Conservation (phyloP, 2,113 vertebrate species). For the Pteruthius melanotis region DNA sequence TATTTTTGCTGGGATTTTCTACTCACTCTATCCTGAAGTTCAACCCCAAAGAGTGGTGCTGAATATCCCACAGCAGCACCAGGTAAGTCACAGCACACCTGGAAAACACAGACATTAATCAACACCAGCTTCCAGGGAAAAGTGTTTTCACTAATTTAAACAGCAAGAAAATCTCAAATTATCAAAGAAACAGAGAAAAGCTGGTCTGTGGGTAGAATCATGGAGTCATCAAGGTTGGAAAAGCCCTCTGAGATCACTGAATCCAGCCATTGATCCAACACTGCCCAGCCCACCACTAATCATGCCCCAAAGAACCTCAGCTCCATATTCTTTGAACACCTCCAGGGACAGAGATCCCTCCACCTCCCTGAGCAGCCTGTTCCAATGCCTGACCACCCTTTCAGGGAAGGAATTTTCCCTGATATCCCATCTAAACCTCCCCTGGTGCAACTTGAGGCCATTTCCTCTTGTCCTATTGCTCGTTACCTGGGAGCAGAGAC, state of each 20-base stretch:
- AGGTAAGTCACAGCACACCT: background rate
- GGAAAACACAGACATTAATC: background rate
- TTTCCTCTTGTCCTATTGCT: fast-evolving
- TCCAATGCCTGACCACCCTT: background rate
- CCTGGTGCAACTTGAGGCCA: background rate
- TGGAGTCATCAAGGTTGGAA: background rate
- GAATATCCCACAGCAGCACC: background rate
- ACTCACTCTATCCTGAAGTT: background rate
- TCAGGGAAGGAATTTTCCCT: background rate
- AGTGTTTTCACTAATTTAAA: background rate
- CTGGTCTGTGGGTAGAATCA: background rate
- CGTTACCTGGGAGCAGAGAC: background rate
- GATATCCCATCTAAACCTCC: background rate
- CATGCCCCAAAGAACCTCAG: background rate
- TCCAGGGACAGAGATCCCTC: background rate
- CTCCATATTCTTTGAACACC: fast-evolving
- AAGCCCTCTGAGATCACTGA: background rate
- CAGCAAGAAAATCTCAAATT: background rate
- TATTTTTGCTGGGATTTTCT: background rate
- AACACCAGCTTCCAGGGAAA: background rate
- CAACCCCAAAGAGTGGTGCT: fast-evolving
- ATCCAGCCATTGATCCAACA: background rate
- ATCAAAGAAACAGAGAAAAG: background rate
- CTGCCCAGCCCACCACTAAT: background rate
- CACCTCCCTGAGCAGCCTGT: background rate